Conservation (phyloP, 1,140 invertebrate genomes). For the Drosophila azteca region DNA sequence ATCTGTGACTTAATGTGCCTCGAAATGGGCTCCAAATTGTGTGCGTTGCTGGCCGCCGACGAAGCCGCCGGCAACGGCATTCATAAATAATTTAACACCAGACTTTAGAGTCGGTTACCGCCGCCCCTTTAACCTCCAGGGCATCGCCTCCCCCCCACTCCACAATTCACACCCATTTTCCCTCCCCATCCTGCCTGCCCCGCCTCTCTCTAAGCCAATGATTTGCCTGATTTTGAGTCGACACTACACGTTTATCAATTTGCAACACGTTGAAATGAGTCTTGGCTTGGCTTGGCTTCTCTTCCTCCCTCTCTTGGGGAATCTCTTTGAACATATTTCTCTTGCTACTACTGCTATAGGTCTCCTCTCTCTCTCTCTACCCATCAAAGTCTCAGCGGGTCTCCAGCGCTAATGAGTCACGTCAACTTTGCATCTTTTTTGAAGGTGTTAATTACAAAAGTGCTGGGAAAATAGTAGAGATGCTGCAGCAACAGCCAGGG, state of each 20-base stretch:
- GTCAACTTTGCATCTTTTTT: conserved; percentile 19
- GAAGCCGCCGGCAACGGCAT: conserved; percentile 43
- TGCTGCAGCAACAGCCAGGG: conserved; percentile 15
- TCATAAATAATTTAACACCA: conserved; percentile 62
- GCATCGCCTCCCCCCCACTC: neutral
- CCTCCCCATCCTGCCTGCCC: no score
- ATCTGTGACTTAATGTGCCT: conserved; percentile 42
- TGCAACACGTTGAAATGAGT: conserved; percentile 44
- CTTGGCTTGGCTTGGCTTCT: conserved; percentile 24
- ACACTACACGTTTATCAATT: conserved; percentile 56
- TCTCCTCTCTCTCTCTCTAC: no score
- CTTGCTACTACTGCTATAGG: no score
- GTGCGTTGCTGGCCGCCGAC: conserved; percentile 27
- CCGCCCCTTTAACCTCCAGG: neutral
- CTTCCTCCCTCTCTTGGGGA: conserved; percentile 6
- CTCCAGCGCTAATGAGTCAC: conserved; percentile 26
- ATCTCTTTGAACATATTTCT: neutral
- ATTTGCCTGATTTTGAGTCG: conserved; percentile 39
- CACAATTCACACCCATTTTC: neutral
- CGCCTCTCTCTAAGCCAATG: neutral
- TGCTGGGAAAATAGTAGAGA: neutral
- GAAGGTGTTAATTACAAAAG: conserved; percentile 59
- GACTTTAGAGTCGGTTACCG: conserved; percentile 36
- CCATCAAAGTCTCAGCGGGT: neutral
- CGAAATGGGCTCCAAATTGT: conserved; percentile 41